Evolutionary conservation across 1,140 invertebrate genomes (phyloP), one percentile per base, ranked within the genome.

Genomic region (Ericerus pela): DNA sequence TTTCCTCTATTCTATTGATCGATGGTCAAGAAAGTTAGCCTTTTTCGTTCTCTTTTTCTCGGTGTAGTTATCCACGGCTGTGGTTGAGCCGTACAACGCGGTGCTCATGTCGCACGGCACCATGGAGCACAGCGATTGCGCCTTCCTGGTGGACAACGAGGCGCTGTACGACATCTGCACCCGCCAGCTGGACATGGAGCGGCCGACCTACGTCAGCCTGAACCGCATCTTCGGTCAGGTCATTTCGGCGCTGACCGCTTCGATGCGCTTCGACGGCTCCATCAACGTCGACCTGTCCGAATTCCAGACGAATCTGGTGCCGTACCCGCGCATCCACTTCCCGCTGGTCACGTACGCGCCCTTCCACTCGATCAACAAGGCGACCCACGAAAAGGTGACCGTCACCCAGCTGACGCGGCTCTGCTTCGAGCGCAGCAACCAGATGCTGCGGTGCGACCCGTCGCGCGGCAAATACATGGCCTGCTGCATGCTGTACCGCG

Each of bases 271-370:
- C 62, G 77, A 80, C 62, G 77, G 78, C 38, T 75, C 76, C 5
- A 63, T 79, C 4, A 80, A 76, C 59, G 75, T 76, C 28, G 78
- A 82, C 64, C 65, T 81, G 56, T 78, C 74, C 3, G 80, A 82
- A 62, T 82, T 82, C 68, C 80, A 78, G 57, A 79, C 77, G 6
- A 82, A 81, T 66, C 70, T 81, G 63, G 79, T 80, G 6, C 76
- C 76, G 6, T 78, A 75, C 61, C 75, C 76, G 1, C 56, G 76
- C n/a, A 76, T 78, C 54, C 76, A 33, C 29, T 36, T 24, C 12
- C 53, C 53, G 12, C 53, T 54, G 29, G 80, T 53, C 6, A 29
- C 51, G 6, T 53, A 53, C 29, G 51, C 51, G 14, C 51, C 51
- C 2, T 28, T 53, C 29, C 5, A 11, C 5, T 53, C 51, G 5